Conservation (phyloP, 2,113 vertebrate genomes). For the Atlantisia rogersi region DNA sequence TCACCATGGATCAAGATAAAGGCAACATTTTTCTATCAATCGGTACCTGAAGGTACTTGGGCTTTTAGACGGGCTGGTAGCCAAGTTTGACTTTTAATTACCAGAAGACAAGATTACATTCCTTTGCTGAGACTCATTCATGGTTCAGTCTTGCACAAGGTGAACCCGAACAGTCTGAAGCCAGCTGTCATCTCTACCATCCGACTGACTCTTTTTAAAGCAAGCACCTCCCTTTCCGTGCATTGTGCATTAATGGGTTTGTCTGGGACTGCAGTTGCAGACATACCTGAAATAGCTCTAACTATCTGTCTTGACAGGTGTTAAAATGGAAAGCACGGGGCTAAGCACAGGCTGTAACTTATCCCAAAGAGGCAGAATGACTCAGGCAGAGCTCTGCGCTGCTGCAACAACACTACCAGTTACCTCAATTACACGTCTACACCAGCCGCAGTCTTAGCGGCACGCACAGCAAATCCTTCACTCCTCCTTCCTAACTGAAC, state of each 20-base stretch:
- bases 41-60: neutral
- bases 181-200: neutral
- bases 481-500: neutral
- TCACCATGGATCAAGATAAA: neutral
- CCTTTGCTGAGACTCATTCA: neutral
- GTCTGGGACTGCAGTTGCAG: neutral
- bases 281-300: neutral
- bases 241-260: neutral
- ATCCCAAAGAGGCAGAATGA: neutral
- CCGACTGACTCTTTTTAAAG: neutral
- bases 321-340: neutral
- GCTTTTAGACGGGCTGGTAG: neutral
- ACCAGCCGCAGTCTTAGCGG: accelerated
- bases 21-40: neutral
- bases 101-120: constrained; percentile 6
- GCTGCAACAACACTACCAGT: neutral
- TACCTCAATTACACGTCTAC: neutral
- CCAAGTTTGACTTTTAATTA: neutral
- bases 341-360: neutral
- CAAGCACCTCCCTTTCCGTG: neutral
- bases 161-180: neutral
- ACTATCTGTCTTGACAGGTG: neutral
- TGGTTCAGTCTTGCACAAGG: neutral
- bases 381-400: neutral
- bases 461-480: neutral